phyloP scores from a whole-genome alignment of 2,113 vertebrate species.

The Chascanopsetta lugubris region DNA sequence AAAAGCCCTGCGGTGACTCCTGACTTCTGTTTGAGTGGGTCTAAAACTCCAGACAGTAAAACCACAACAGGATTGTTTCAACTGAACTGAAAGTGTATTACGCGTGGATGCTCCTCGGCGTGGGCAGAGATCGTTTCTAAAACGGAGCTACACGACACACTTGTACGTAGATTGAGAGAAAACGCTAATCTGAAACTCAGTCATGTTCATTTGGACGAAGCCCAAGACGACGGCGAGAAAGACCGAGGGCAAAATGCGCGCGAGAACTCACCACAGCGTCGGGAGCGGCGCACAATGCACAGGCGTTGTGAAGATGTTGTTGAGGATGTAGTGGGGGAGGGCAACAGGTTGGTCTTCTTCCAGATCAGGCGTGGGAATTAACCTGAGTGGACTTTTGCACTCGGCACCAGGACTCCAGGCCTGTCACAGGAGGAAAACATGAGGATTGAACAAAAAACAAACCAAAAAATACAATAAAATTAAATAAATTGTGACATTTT shows the following conservation, averaged over 20 bases:
- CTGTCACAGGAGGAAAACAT: conserved; percentile 24
- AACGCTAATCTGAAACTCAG: not conserved
- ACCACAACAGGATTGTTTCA: not conserved
- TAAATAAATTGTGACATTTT: no score
- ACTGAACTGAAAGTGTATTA: not conserved
- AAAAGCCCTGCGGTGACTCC: no score
- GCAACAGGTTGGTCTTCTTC: conserved; percentile 75
- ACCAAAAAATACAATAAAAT: no score
- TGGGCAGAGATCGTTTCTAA: not conserved
- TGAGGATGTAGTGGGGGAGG: conserved; percentile 69
- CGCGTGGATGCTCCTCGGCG: no score
- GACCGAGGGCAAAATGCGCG: not conserved
- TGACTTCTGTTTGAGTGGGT: no score
- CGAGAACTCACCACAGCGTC: conserved; percentile 84
- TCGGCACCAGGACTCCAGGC: conserved; percentile 68
- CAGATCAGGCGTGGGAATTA: conserved; percentile 87
- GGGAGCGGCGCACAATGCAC: conserved; percentile 88
- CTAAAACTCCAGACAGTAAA: no score
- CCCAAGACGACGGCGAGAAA: not conserved
- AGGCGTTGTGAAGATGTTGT: conserved; percentile 75
- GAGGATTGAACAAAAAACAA: not conserved
- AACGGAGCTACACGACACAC: not conserved
- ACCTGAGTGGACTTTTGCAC: conserved; percentile 80
- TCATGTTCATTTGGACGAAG: not conserved
- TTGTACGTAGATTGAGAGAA: not conserved